Percentiles rank a stretch among this genome's conserved stretches.
These are phyloP conservation scores for Argya squamiceps DNA, from an alignment of 2,797 vertebrate species.

Conservation along the genomic window DNA sequence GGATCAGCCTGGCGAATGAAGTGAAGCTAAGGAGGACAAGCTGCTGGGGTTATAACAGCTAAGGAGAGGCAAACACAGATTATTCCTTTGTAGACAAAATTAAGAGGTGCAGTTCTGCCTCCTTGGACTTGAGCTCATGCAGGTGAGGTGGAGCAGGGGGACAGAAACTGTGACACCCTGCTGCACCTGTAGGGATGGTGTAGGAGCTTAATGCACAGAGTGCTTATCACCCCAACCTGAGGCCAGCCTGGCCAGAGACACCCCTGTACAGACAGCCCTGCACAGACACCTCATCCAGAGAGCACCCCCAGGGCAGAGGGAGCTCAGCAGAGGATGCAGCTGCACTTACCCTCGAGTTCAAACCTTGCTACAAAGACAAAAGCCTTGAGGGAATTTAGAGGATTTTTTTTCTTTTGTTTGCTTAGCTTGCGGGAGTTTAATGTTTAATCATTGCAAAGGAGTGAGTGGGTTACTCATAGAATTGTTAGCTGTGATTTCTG, in stretches of 20 bases:
- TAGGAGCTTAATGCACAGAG: not conserved
- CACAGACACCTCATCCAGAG: not conserved
- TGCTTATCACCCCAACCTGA: not conserved
- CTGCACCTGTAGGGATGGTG: not conserved
- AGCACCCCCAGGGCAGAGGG: not conserved
- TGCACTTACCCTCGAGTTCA: not conserved
- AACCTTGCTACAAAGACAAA: not conserved
- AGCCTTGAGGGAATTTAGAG: conserved; percentile 22
- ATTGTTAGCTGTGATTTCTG: conserved; percentile 37
- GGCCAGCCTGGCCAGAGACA: not conserved
- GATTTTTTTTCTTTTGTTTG: not conserved
- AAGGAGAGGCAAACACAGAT: not conserved
- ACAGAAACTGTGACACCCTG: not conserved
- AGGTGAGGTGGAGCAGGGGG: not conserved
- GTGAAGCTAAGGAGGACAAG: not conserved
- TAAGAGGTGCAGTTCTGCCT: not conserved
- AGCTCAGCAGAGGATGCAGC: not conserved
- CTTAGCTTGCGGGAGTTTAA: conserved; percentile 52
- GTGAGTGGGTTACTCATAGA: conserved; percentile 19
- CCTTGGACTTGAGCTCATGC: not conserved
- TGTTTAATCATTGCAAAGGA: conserved; percentile 47
- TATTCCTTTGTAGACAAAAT: not conserved
- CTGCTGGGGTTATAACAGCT: not conserved
- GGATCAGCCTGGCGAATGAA: not conserved
- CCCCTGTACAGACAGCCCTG: not conserved